Evolutionary conservation across 1,140 invertebrate species (phyloP), one percentile per base, ranked within the genome.

Genomic region (Scaptomyza pallida): DNA sequence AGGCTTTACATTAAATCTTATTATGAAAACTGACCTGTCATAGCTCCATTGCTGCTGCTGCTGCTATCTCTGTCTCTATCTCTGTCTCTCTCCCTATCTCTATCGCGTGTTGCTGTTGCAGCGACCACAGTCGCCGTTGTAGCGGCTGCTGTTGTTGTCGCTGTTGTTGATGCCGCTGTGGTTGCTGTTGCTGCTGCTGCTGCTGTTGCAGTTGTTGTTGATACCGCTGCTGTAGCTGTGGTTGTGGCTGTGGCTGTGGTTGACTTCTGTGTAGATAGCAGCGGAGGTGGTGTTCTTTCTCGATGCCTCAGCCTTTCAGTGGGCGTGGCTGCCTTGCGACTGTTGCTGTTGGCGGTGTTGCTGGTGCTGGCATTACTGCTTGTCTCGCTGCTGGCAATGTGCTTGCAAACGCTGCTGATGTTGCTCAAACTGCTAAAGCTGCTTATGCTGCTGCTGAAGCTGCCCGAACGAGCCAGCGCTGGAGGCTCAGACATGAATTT

Each of bases 11-110:
- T 77, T 75, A 61, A 51, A 47, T 54, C 50, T 44, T 9, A 26
- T 30, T 68, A 43, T 37, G 26, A 15, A n/a, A 44, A 77, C 78
- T 70, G 35, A 89, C 89, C 89, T 85, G 89, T 90, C 88, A 90
- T 90, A 17, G 89, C 88, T 56, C 88, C 89, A 63, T 79, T 85
- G 51, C 64, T 72, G 70, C 75, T 75, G 55, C 68, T 40, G 59
- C 70, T 45, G 40, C 69, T 54, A 33, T 61, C 63, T 50, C 67
- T 63, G 17, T 57, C 62, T 13, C 63, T 50, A 2, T 65, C 62
- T 23, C 62, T 45, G 2, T 63, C 62, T 41, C 62, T 40, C 8
- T 54, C 37, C 33, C 52, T 43, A 5, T 70, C 43, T 1, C 48
- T 19, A 6, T 65, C 54, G 41, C 69, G 57, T 40, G 74, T 56